Evolutionary conservation across 2,888 invertebrate species (phyloP).

Genomic region (Orthonevra nobilis): DNA sequence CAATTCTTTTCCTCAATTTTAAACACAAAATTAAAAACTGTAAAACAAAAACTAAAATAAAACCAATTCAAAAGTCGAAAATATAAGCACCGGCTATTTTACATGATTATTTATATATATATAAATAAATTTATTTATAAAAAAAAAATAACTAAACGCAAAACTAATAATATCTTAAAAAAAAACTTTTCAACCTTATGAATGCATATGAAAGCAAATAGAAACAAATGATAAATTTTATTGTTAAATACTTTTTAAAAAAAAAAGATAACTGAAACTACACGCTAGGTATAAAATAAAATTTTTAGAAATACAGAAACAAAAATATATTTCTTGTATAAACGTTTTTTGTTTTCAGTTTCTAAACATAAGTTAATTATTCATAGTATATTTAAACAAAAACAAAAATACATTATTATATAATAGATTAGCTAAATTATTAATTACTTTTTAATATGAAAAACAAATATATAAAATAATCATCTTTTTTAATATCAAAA

Average conservation of each 20-base stretch:
- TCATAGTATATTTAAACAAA: constrained; percentile 53
- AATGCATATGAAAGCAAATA: constrained; percentile 33
- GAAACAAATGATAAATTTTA: constrained; percentile 44
- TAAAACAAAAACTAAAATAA: too few species aligned
- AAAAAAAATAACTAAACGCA: constrained; percentile 51
- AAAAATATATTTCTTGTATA: constrained; percentile 59
- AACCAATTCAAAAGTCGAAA: constrained; percentile 47
- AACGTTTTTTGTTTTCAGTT: constrained; percentile 68
- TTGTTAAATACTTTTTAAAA: constrained; percentile 56
- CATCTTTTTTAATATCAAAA: constrained; percentile 68
- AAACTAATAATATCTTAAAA: constrained; percentile 52
- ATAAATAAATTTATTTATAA: too few species aligned
- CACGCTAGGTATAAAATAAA: constrained; percentile 49
- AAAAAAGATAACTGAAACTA: constrained; percentile 43
- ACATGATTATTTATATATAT: constrained; percentile 56
- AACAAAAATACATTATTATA: constrained; percentile 54
- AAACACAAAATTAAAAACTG: constrained; percentile 31
- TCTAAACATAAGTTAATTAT: constrained; percentile 63
- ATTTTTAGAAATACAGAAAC: constrained; percentile 42
- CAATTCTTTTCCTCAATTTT: constrained; percentile 53
- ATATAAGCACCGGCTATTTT: constrained; percentile 67
- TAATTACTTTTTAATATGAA: constrained; percentile 69
- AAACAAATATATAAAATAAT: constrained; percentile 52
- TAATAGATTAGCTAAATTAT: constrained; percentile 67
- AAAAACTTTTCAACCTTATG: constrained; percentile 58